Evolutionary conservation across 2,797 vertebrate genomes (phyloP), one percentile per base, ranked within the genome.

Genomic region (Avahi laniger): DNA sequence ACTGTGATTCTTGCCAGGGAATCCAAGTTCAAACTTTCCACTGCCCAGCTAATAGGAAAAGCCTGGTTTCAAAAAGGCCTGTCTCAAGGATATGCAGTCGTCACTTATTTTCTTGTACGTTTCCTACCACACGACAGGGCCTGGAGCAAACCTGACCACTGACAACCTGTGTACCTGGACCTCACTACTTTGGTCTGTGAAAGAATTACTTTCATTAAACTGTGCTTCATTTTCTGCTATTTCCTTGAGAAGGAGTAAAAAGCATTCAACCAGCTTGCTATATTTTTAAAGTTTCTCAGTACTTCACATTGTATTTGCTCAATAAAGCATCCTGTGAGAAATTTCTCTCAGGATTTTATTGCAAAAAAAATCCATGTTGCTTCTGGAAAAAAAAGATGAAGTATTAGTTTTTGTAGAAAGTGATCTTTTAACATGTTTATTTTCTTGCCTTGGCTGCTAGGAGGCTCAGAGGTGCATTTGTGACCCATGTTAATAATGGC

Each of bases 41-140:
- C 11, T 61, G 30, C 26, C 12, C 33, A 76, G 17, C n/a, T 94
- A 75, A 38, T 80, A n/a, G 46, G 24, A 92, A 91, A 95, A 82
- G 38, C 93, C 48, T 87, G 41, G 30, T 93, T 96, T 95, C 33
- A 67, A 59, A 92, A 87, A 96, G 26, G 35, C 70, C 41, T 87
- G 12, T 69, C 54, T 83, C n/a, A 50, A 73, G 72, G 69, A 76
- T 72, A 63, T 6, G 14, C 22, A 46, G 43, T 90, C 11, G 10
- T 59, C 57, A 17, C 28, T 94, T 52, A 18, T 65, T 81, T 87
- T 79, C 41, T 38, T 67, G 5, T 72, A 13, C 52, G 9, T 86
- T 69, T 38, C 33, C 18, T 26, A n/a, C 41, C 11, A 46, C 9
- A 41, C 4, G 12, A 24, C 59, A 81, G 67, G 17, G 3, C 0